Base-by-base conservation (phyloP, 1,140 invertebrate genomes). In the Diabrotica undecimpunctata region DNA sequence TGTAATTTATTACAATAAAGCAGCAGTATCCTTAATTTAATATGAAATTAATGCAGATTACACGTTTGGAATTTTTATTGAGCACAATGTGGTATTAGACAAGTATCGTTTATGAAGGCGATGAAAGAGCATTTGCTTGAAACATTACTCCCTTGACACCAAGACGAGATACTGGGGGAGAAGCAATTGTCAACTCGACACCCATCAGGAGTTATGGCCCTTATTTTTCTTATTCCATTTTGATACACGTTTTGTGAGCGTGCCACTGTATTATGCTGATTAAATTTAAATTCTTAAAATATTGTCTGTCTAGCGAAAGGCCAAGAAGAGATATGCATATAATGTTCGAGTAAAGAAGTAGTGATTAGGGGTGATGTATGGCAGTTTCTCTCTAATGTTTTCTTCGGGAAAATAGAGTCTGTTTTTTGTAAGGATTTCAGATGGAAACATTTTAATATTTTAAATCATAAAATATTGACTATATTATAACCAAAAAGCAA, bases 181-280 rank as follows among this genome's bases (percentile, higher is more conserved):
- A 68, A 61, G 68, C 72, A 71, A 73, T 73, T 73, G 72, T 73
- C 72, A 73, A 73, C 72, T 71, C 72, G 66, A 71, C 72, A 73
- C 72, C 41, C 72, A 66, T 66, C 70, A 67, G 57, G 67, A 73
- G 65, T 73, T 73, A 73, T 73, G 66, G 63, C 70, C 54, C 67
- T 66, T 69, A 73, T 73, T 73, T 73, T 73, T 73, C 72, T 73
- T 73, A 71, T 71, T 71, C 70, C 70, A 66, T 71, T 73, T 71
- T 62, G 66, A 67, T 65, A 67, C 69, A 65, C 66, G 69, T 70
- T 70, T 58, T 53, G 25, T 46, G 9, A 62, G 41, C 66, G 65
- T 65, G 57, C 66, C 61, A 25, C 50, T 70, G 69, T 70, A 68
- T 68, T 68, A 70, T 70, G 69, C 69, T 70, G 69, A 70, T 70